Conservation (phyloP, 2,113 vertebrate species). For the Marmota flaviventris region DNA sequence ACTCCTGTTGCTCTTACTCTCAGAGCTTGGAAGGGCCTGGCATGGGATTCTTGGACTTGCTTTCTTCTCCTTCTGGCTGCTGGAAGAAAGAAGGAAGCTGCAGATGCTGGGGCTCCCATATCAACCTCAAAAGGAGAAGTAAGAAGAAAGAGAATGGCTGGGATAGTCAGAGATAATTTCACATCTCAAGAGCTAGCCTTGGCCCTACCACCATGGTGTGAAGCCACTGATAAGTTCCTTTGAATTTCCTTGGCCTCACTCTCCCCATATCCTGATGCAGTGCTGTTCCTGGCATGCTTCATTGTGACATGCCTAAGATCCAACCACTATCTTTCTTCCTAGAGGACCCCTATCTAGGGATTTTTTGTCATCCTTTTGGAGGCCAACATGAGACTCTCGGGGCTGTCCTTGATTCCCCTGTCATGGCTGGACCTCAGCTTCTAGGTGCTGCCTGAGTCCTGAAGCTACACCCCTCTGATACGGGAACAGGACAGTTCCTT, state of each 20-base stretch:
- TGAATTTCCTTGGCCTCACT: neutral
- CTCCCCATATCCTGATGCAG: no score
- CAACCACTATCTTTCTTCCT: neutral
- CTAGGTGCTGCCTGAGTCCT: neutral
- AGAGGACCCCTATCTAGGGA: no score
- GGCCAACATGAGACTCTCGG: neutral
- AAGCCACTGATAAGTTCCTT: neutral
- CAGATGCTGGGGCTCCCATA: neutral
- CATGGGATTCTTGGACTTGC: neutral
- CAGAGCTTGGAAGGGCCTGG: neutral
- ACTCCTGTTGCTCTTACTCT: neutral
- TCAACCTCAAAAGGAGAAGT: neutral
- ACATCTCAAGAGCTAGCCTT: neutral
- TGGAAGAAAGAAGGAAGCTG: neutral
- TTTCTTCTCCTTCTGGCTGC: neutral
- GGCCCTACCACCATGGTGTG: neutral
- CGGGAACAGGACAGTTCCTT: neutral
- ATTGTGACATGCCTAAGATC: neutral
- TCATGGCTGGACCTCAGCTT: neutral
- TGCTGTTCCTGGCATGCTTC: neutral
- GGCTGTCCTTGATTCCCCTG: no score
- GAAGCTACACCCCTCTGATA: no score
- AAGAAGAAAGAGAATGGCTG: neutral
- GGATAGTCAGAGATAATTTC: neutral
- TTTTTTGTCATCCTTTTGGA: neutral